Evolutionary conservation across 2,888 invertebrate species (phyloP), one percentile per base, ranked within the genome.

Genomic region (Cheilosia scutellata): DNA sequence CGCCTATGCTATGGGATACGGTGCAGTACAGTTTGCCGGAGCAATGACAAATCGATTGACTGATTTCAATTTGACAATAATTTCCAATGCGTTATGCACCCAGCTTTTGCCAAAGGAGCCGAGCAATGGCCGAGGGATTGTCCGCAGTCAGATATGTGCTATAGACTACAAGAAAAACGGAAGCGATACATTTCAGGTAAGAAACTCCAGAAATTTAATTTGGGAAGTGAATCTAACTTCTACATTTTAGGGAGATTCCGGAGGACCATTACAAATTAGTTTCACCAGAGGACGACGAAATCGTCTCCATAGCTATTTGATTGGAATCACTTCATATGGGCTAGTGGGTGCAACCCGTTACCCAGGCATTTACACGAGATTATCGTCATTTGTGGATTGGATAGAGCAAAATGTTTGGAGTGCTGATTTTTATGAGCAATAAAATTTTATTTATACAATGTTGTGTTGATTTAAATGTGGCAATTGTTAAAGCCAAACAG

Each of bases 1-100:
- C 83, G 94, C 93, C 0, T 93, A 94, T 13, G 95, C 95, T 9
- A 94, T 94, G 88, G 95, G 95, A 63, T 95, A 94, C 92, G 95
- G 95, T 0, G 93, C 93, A 76, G 93, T 93, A 0, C 90, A 92
- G 82, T 94, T 93, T 83, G 93, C 89, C 55, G 90, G 89, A 63
- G 86, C 88, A 29, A 89, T 89, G 62, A 90, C 92, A 1, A 90
- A 92, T 87, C 90, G 90, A 0, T 88, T 92, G 29, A 91, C 91
- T 1, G 88, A 91, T 63, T 86, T 91, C 2, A 91, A 91, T 82
- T 87, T 91, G 78, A 90, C 91, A 2, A 88, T 92, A 1, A 87
- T 92, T 13, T 76, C 89, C 3, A 92, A 92, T 47, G 88, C 87
- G 0, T 89, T 90, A 16, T 92, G 92, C 75, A 88, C 89, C 44